Conservation (phyloP, 2,113 vertebrate species). For the Cygnus atratus region DNA sequence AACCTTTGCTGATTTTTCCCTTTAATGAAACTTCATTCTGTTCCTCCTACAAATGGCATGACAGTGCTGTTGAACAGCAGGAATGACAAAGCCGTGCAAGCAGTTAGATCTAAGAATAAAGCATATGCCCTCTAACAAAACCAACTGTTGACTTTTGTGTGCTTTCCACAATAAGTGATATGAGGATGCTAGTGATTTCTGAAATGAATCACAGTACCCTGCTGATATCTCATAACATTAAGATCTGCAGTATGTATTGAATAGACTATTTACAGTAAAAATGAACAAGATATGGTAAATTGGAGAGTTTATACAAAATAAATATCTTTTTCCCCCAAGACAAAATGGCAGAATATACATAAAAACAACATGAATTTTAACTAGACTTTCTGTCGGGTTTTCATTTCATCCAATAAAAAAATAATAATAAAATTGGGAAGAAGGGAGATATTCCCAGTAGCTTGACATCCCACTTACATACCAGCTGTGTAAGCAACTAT, state of each 20-base stretch:
- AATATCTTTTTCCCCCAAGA: not conserved
- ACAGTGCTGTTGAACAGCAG: not conserved
- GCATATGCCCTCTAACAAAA: not conserved
- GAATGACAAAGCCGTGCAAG: not conserved
- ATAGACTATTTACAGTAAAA: conserved; percentile 27
- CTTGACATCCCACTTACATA: not conserved
- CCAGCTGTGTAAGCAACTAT: not conserved
- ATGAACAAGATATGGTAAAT: conserved; percentile 1
- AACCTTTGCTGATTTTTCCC: not conserved
- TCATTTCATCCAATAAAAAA: not conserved
- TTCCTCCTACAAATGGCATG: not conserved
- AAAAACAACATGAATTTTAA: not conserved
- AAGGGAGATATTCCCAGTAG: not conserved
- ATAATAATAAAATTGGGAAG: not conserved
- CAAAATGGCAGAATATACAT: not conserved
- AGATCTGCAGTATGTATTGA: not conserved
- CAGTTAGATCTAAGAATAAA: not conserved
- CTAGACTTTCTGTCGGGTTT: not conserved
- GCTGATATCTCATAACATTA: conserved; percentile 32
- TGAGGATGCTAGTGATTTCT: not conserved
- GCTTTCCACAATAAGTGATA: not conserved
- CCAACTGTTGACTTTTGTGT: not conserved
- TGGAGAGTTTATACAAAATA: not conserved
- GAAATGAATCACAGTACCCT: not conserved
- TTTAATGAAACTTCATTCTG: not conserved